These are phyloP conservation scores for Pemphigus obesinymphae DNA, from an alignment of 1,140 invertebrate genomes.

Conservation along the genomic window DNA sequence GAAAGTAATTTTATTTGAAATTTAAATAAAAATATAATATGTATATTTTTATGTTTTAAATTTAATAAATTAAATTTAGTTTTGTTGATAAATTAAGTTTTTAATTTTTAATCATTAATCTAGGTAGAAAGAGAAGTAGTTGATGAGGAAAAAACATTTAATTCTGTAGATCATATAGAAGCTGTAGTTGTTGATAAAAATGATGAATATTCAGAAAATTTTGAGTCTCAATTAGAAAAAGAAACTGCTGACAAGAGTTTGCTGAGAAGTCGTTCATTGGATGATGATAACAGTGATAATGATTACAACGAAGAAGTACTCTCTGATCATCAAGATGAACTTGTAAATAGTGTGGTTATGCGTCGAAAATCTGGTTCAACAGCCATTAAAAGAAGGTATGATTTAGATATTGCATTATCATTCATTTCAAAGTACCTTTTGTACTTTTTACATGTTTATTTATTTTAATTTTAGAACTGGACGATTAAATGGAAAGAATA, in stretches of 20 bases:
- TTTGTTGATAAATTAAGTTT: too few species aligned
- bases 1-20: slow-evolving; percentile 52
- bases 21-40: neutral
- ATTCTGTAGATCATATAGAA: slow-evolving; percentile 63
- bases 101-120: slow-evolving; percentile 9
- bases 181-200: slow-evolving; percentile 42
- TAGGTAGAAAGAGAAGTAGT: slow-evolving; percentile 62
- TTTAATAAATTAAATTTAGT: neutral
- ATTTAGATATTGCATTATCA: neutral
- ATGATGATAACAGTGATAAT: slow-evolving; percentile 21
- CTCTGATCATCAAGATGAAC: slow-evolving; percentile 13
- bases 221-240: slow-evolving; percentile 39
- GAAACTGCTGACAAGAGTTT: neutral
- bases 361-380: slow-evolving; percentile 19
- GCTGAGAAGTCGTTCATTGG: slow-evolving; percentile 16
- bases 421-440: slow-evolving; percentile 58
- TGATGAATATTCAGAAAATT: slow-evolving; percentile 39
- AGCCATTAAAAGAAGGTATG: slow-evolving; percentile 33
- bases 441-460: slow-evolving; percentile 55
- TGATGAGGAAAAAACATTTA: slow-evolving; percentile 63
- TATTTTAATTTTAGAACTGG: slow-evolving; percentile 66
- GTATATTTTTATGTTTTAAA: neutral
- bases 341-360: slow-evolving; percentile 1
- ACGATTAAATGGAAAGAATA: slow-evolving; percentile 55
- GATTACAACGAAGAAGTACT: slow-evolving; percentile 16